Percentiles rank a stretch among this genome's conserved stretches.
Conservation (phyloP, 2,888 invertebrate genomes). For the Hydrotaea cyrtoneurina region DNA sequence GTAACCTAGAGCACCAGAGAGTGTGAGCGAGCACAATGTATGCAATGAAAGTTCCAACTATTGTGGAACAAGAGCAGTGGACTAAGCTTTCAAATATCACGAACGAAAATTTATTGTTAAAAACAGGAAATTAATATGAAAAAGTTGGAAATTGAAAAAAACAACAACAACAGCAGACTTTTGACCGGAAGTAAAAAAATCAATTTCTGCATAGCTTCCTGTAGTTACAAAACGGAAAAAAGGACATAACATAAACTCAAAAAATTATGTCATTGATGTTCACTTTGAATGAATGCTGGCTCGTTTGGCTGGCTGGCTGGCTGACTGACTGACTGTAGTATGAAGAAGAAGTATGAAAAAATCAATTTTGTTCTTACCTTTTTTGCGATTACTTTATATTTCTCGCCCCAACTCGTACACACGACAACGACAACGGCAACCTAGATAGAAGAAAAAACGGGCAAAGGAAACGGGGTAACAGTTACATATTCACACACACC, state of each 20-base stretch:
- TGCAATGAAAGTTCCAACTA: background rate
- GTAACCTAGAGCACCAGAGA: constrained; percentile 2
- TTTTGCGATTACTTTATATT: background rate
- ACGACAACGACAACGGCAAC: background rate
- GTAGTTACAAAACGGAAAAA: constrained; percentile 11
- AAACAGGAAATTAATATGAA: constrained; percentile 53
- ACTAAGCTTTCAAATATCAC: background rate
- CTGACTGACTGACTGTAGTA: background rate
- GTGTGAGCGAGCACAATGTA: background rate
- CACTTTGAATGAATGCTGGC: background rate
- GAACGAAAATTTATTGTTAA: constrained; percentile 14
- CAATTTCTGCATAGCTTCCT: constrained; percentile 46
- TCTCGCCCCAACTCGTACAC: constrained; percentile 6
- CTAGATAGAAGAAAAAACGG: background rate
- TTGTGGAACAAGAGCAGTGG: background rate
- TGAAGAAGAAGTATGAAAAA: constrained; percentile 45
- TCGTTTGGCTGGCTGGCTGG: constrained; percentile 47
- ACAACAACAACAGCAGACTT: background rate
- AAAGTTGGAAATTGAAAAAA: constrained; percentile 20
- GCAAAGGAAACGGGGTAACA: constrained; percentile 10
- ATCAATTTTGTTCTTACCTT: constrained; percentile 63
- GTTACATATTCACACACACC: background rate
- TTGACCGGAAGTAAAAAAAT: constrained; percentile 21
- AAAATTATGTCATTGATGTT: constrained; percentile 33
- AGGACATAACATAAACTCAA: background rate